Evolutionary conservation across 2,888 invertebrate genomes (phyloP).

Genomic region (Pristionchus entomophagus): DNA sequence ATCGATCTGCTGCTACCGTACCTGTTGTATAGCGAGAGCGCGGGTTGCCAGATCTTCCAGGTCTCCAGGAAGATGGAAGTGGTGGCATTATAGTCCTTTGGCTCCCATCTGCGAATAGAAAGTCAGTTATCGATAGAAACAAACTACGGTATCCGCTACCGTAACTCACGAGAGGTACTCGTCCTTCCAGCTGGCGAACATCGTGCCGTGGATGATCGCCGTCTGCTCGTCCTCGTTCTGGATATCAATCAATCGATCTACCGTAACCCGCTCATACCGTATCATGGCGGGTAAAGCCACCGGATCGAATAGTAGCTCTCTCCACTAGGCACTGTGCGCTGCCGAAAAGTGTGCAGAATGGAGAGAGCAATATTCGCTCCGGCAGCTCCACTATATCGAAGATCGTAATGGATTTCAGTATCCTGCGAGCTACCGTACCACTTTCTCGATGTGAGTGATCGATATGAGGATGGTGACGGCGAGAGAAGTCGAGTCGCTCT

Average conservation of each 20-base stretch:
- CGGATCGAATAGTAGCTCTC: no score
- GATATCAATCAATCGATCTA: constrained; percentile 25
- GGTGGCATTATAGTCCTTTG: constrained; percentile 60
- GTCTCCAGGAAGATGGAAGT: constrained; percentile 59
- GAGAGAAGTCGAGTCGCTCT: constrained; percentile 64
- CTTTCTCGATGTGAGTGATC: constrained; percentile 73
- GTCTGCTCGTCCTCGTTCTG: constrained; percentile 74
- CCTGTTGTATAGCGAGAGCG: constrained; percentile 73
- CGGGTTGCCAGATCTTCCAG: constrained; percentile 73
- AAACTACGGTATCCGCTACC: background rate
- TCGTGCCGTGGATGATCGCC: constrained; percentile 70
- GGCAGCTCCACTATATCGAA: background rate
- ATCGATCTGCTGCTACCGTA: constrained; percentile 20
- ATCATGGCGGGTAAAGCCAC: background rate
- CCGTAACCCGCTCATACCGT: background rate
- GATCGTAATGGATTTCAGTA: background rate
- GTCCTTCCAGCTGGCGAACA: constrained; percentile 72
- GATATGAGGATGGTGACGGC: constrained; percentile 67
- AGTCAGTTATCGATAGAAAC: background rate
- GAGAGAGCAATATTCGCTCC: no score
- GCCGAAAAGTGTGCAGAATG: no score
- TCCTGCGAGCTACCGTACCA: constrained; percentile 58
- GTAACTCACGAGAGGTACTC: constrained; percentile 71
- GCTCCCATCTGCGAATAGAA: constrained; percentile 54
- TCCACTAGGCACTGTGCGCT: no score